Evolutionary conservation across 1,140 invertebrate genomes (phyloP), one percentile per base, ranked within the genome.

Genomic region (Coptotermes formosanus): DNA sequence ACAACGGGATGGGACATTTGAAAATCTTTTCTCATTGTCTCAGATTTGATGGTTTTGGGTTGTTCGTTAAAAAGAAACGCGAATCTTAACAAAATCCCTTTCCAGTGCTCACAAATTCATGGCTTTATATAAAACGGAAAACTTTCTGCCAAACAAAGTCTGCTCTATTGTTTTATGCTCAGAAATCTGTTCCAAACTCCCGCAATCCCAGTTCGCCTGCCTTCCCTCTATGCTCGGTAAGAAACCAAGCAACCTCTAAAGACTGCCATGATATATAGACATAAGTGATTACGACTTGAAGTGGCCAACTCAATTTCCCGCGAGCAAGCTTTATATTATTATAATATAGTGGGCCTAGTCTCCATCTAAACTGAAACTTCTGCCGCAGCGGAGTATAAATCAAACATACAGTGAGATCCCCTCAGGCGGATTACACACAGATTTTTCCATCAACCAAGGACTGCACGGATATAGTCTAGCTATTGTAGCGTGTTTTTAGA

Each of bases 251-350:
- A 45, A 8, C 83, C 83, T 25, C 43, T 52, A 25, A 32, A 45
- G 85, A 45, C 43, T 75, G 32, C 85, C 2, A 19, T 69, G 85
- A 55, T 48, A 59, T n/a, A 75, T 86, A 75, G 86, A 86, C 86
- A 86, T 82, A 86, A 86, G 82, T 86, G 86, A 86, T 86, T 86
- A 86, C 82, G 86, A 9, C 48, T 32, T 23, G 48, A 84, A 52
- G 45, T 83, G 82, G 86, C 52, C 86, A 86, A 86, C 86, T 83
- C 86, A 86, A 86, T 86, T 83, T 86, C 82, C 86, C 82, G 86
- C 55, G 30, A 59, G 83, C 83, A 30, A 30, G 64, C 64, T 75
- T 75, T 75, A 75, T 75, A 75, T 75, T 75, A 75, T 75, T 75
- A 75, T 75, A 75, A 75, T 75, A 30, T 8, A n/a, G n/a, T 25